phyloP scores from a whole-genome alignment of 2,113 vertebrate genomes.

The Limanda limanda region DNA sequence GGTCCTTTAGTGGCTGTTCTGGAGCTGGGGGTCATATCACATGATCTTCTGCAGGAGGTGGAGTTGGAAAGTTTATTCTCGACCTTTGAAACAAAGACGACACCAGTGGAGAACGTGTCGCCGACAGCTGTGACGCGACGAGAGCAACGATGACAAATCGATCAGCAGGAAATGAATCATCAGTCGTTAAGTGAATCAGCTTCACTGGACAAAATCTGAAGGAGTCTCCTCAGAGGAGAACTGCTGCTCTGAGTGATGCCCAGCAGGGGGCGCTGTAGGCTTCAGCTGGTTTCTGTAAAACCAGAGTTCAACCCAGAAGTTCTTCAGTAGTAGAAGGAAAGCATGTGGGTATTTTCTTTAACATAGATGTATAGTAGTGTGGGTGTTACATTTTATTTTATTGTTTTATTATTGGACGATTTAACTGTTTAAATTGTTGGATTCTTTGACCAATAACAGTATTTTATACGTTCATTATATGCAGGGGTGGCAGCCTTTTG shows the following conservation, averaged over 20 bases:
- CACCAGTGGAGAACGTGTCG: background rate
- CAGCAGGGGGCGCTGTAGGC: conserved; percentile 55
- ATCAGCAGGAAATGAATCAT: background rate
- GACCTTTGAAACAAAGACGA: background rate
- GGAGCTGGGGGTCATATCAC: background rate
- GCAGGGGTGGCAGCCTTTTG: too few relatives aligned
- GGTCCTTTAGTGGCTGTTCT: too few relatives aligned
- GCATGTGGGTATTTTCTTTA: too few relatives aligned
- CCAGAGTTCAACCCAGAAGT: background rate
- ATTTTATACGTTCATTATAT: background rate
- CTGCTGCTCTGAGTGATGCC: background rate
- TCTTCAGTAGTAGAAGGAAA: background rate
- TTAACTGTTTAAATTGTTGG: too few relatives aligned
- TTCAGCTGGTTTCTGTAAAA: background rate
- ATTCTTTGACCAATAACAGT: background rate
- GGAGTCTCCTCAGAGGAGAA: background rate
- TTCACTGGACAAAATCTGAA: background rate
- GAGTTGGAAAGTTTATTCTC: too few relatives aligned
- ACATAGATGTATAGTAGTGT: too few relatives aligned
- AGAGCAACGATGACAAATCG: background rate
- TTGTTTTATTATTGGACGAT: too few relatives aligned
- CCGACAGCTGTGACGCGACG: too few relatives aligned
- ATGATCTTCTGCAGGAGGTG: background rate
- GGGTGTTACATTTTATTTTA: too few relatives aligned
- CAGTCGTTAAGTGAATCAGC: background rate